Conservation (phyloP, 1,140 invertebrate genomes). For the Saccostrea cuccullata region DNA sequence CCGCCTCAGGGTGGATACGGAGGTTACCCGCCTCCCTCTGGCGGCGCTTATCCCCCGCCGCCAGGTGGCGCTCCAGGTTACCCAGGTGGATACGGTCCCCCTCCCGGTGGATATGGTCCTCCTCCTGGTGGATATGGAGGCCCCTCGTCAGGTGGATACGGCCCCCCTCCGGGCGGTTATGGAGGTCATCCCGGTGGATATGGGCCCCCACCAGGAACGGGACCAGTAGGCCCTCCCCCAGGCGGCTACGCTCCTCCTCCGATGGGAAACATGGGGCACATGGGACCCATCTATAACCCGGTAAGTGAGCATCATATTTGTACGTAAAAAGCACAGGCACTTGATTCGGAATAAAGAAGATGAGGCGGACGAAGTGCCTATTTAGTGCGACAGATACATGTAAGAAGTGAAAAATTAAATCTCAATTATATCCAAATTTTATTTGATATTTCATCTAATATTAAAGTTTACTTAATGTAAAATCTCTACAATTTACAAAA, state of each 20-base stretch:
- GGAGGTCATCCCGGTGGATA: background rate
- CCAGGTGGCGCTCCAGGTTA: background rate
- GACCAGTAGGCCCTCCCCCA: background rate
- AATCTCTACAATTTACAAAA: too few species aligned
- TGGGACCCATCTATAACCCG: constrained; percentile 1
- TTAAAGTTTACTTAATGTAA: too few species aligned
- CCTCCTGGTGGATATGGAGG: constrained; percentile 26
- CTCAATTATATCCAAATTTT: too few species aligned
- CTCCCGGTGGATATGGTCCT: constrained; percentile 4
- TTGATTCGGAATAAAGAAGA: too few species aligned
- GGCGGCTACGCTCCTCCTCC: constrained; percentile 9
- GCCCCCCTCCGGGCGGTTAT: background rate
- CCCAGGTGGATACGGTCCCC: background rate
- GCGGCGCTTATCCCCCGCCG: background rate
- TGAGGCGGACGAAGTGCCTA: too few species aligned
- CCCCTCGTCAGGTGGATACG: background rate
- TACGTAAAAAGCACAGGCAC: too few species aligned
- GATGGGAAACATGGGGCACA: constrained; percentile 12
- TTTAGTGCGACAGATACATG: too few species aligned
- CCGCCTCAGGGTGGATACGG: constrained; percentile 6
- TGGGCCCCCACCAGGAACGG: constrained; percentile 1
- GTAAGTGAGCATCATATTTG: background rate
- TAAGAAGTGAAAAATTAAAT: too few species aligned
- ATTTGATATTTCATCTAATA: too few species aligned
- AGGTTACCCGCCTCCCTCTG: background rate